Percentiles rank a stretch among this genome's conserved stretches.
phyloP scores from a whole-genome alignment of 2,113 vertebrate species.

The Typhlomys cinereus region DNA sequence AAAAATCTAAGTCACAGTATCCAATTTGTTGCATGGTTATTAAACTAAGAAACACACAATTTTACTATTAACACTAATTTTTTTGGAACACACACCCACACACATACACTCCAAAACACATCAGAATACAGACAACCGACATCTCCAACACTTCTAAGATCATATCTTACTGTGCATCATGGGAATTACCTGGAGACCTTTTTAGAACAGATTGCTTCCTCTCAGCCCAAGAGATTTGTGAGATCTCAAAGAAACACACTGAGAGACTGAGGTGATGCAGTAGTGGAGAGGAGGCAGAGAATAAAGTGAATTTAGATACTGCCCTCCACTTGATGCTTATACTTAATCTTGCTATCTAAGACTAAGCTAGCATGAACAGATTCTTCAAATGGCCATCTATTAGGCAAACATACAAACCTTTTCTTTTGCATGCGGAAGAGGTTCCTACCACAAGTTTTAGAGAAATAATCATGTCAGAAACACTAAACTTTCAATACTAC shows the following conservation, averaged over 20 bases:
- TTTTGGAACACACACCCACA: neutral
- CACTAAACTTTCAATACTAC: neutral
- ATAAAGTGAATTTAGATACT: constrained; percentile 1
- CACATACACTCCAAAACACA: neutral
- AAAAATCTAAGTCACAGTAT: constrained; percentile 26
- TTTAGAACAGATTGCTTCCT: neutral
- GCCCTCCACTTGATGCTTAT: neutral
- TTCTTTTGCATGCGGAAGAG: constrained; percentile 28
- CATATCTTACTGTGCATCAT: neutral
- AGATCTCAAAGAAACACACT: neutral
- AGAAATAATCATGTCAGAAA: constrained; percentile 27
- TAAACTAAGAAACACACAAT: constrained; percentile 27
- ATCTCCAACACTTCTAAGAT: neutral
- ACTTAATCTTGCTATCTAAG: constrained; percentile 31
- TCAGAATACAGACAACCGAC: neutral
- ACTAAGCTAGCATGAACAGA: constrained; percentile 30
- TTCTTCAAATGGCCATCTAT: constrained; percentile 44
- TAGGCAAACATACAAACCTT: constrained; percentile 7
- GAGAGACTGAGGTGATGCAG: neutral
- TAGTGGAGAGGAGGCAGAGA: neutral
- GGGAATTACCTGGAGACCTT: constrained; percentile 25
- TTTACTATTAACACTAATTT: constrained; percentile 32
- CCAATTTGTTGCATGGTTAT: neutral
- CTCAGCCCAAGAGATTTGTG: neutral
- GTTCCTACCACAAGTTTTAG: constrained; percentile 16